Evolutionary conservation across 2,113 vertebrate genomes (phyloP).

Genomic region (Pelecanus crispus): DNA sequence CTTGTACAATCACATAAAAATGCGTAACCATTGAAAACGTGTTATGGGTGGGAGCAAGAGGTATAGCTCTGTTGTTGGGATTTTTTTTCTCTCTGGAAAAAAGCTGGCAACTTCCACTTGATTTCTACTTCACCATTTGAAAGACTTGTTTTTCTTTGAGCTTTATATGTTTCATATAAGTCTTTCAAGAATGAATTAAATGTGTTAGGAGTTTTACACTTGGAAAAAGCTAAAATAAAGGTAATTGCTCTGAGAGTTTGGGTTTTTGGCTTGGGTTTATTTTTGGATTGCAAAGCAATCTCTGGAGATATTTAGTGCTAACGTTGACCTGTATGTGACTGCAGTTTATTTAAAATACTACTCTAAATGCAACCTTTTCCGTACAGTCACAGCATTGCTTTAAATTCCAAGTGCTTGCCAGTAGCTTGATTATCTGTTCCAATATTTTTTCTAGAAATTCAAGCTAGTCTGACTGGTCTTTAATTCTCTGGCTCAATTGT

Average conservation of each 20-base stretch:
- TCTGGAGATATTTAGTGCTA: background rate
- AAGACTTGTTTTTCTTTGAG: background rate
- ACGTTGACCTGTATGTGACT: background rate
- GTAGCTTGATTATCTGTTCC: background rate
- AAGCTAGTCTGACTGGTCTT: background rate
- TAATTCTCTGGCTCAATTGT: background rate
- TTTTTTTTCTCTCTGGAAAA: background rate
- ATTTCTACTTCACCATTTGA: background rate
- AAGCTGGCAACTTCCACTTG: background rate
- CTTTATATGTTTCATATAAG: background rate
- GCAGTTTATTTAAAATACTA: constrained; percentile 17
- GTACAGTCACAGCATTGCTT: background rate
- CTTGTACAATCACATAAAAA: background rate
- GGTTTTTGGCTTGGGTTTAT: background rate
- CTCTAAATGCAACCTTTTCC: background rate
- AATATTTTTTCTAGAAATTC: background rate
- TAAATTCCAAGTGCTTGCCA: background rate
- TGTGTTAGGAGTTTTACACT: background rate
- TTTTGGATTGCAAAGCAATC: background rate
- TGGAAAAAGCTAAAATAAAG: constrained; percentile 4
- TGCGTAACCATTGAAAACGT: background rate
- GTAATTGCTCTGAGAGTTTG: constrained; percentile 19
- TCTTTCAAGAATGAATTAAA: background rate
- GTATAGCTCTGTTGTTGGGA: background rate
- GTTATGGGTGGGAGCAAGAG: background rate